phyloP scores from a whole-genome alignment of 2,888 invertebrate species.

The Tenthredo mesomela region DNA sequence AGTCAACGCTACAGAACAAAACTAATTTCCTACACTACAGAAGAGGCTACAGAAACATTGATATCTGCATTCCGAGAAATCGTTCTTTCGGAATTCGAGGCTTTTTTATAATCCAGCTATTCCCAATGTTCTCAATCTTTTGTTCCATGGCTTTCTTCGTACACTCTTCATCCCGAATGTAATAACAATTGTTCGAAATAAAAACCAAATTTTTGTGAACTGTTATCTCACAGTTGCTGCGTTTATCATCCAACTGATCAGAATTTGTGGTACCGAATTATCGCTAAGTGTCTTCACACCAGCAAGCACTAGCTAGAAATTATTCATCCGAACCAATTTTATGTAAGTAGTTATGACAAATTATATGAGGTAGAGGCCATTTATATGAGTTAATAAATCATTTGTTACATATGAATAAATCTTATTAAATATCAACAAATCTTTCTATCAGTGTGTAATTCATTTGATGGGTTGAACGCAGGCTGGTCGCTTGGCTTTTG shows the following conservation, averaged over 20 bases:
- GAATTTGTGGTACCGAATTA: background rate
- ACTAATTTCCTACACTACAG: background rate
- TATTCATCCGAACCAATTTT: too few relatives aligned
- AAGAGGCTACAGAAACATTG: background rate
- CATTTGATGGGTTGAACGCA: background rate
- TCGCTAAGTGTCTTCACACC: background rate
- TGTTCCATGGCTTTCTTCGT: background rate
- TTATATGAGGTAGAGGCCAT: too few relatives aligned
- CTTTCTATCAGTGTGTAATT: background rate
- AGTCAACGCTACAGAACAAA: background rate
- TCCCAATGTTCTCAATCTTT: too few relatives aligned
- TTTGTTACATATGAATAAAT: too few relatives aligned
- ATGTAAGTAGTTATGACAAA: too few relatives aligned
- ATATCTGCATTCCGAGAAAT: background rate
- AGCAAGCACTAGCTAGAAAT: too few relatives aligned
- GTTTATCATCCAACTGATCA: background rate
- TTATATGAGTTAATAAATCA: too few relatives aligned
- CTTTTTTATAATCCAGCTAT: background rate
- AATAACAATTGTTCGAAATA: background rate
- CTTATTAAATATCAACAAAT: too few relatives aligned
- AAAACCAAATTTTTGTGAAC: background rate
- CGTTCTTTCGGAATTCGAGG: background rate
- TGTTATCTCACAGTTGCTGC: background rate
- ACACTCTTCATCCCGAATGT: slow-evolving; percentile 3
- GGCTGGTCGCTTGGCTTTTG: background rate